Evolutionary conservation across 2,113 vertebrate genomes (phyloP).

Genomic region (Thamnophis sirtalis): DNA sequence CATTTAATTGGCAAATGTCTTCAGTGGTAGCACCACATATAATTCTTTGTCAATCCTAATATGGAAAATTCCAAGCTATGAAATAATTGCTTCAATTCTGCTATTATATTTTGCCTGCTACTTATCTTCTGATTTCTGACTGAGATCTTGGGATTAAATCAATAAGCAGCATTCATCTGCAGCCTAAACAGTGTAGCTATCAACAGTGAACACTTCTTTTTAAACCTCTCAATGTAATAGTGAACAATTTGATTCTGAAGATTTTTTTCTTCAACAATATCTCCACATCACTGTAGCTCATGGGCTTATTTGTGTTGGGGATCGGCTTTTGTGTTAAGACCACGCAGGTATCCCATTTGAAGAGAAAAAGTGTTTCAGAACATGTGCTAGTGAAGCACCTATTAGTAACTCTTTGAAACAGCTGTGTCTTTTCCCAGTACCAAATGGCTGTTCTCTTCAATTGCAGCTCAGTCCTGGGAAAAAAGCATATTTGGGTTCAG

Average conservation of each 20-base stretch:
- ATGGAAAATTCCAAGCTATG: background rate
- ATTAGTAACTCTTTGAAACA: background rate
- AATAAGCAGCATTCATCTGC: background rate
- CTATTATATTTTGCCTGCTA: too few species aligned
- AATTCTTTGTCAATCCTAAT: background rate
- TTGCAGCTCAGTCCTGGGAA: background rate
- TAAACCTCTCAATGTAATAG: too few species aligned
- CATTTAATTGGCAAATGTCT: background rate
- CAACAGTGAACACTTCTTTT: background rate
- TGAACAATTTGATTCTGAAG: background rate
- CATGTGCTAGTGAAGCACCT: background rate
- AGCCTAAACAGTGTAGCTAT: background rate
- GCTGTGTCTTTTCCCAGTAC: background rate
- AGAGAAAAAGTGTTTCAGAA: background rate
- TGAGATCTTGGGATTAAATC: background rate
- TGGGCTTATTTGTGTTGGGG: background rate
- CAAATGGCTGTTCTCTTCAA: background rate
- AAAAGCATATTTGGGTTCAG: background rate
- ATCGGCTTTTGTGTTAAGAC: background rate
- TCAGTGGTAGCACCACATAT: background rate
- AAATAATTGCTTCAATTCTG: background rate
- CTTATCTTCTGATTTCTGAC: background rate
- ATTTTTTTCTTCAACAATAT: background rate
- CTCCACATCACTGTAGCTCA: background rate
- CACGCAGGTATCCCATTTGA: background rate